phyloP scores from a whole-genome alignment of 2,888 invertebrate species.

The Coelinius sp. region DNA sequence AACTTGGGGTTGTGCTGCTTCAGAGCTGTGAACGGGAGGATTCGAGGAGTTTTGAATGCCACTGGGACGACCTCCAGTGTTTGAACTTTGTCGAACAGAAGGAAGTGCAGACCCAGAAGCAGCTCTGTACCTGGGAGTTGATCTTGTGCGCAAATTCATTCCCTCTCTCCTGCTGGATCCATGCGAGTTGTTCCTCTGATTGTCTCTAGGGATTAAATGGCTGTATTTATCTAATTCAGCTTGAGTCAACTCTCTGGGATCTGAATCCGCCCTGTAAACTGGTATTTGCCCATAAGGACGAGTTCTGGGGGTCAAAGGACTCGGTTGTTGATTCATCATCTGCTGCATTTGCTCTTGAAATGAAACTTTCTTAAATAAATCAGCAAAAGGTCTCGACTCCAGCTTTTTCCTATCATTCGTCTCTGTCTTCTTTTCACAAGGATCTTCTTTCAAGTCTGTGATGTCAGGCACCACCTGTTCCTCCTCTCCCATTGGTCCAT shows the following conservation, averaged over 20 bases:
- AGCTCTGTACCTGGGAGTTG: constrained; percentile 41
- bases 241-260: constrained; percentile 73
- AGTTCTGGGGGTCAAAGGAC: constrained; percentile 52
- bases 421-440: constrained; percentile 44
- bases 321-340: constrained; percentile 58
- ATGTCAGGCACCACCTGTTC: constrained; percentile 76
- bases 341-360: constrained; percentile 62
- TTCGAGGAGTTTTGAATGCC: neutral
- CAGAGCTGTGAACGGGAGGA: constrained; percentile 10
- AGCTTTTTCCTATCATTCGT: constrained; percentile 38
- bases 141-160: constrained; percentile 48
- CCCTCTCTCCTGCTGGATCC: constrained; percentile 54
- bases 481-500: constrained; percentile 71
- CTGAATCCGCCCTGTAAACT: constrained; percentile 74
- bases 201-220: constrained; percentile 61
- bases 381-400: constrained; percentile 48
- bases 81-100: constrained; percentile 10
- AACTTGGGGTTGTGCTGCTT: neutral
- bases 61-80: neutral
- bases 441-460: constrained; percentile 47
- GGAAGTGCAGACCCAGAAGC: neutral
- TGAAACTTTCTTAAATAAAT: constrained; percentile 61
- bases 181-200: constrained; percentile 45
- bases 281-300: constrained; percentile 72
- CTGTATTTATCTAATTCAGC: constrained; percentile 72